Percentiles rank a stretch among this genome's conserved stretches.
Evolutionary conservation across 2,113 vertebrate species (phyloP).

Genomic region (Corythornis madagascariensis): DNA sequence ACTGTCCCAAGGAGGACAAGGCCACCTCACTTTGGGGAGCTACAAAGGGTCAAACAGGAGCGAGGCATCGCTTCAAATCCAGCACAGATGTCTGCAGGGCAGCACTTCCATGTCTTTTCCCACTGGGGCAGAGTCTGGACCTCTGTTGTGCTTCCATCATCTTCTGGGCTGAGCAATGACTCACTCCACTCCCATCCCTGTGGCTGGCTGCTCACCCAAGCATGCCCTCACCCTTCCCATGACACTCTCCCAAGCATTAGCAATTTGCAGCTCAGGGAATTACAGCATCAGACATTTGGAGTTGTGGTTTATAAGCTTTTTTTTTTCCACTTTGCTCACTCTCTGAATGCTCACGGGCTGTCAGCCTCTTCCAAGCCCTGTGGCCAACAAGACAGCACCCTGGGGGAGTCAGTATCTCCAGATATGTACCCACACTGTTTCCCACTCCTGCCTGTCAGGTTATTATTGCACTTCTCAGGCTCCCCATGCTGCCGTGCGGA

Average conservation of each 20-base stretch:
- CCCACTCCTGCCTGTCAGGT: not conserved
- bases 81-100: not conserved
- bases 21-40: not conserved
- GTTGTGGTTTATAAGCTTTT: not conserved
- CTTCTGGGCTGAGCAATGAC: not conserved
- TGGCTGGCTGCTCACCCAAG: not conserved
- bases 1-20: not conserved
- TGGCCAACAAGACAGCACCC: not conserved
- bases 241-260: not conserved
- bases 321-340: not conserved
- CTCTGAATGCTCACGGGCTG: rapidly evolving
- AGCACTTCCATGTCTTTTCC: rapidly evolving
- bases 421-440: not conserved
- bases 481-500: rapidly evolving
- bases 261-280: not conserved
- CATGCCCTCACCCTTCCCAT: not conserved
- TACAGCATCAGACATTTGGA: not conserved
- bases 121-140: rapidly evolving
- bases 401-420: not conserved
- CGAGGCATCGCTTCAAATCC: not conserved
- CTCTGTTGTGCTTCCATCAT: rapidly evolving
- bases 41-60: not conserved
- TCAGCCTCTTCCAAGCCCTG: not conserved
- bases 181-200: not conserved
- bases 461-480: not conserved